Evolutionary conservation across 2,113 vertebrate species (phyloP), one percentile per base, ranked within the genome.

Genomic region (Miniopterus natalensis): DNA sequence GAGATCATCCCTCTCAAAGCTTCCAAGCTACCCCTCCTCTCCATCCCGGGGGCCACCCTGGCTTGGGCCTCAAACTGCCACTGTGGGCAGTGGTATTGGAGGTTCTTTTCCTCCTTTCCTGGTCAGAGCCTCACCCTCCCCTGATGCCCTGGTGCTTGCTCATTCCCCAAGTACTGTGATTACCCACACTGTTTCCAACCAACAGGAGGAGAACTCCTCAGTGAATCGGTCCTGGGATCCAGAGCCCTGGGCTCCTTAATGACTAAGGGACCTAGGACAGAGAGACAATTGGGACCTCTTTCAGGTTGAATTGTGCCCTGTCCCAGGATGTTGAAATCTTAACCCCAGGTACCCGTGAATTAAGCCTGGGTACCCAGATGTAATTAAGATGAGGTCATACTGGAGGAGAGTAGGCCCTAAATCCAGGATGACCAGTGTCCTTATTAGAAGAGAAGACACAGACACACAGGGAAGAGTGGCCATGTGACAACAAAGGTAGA

Each of bases 41-140:
- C 25, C 42, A 27, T 17, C 23, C 29, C 0, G 4, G 55, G 55
- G 55, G 13, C 78, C 15, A 5, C 55, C 51, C 29, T 15, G 15
- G 51, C 79, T 92, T 47, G 14, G 70, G 45, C 66, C 53, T 85
- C 20, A 2, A 9, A 9, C 36, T 53, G 65, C 75, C 31, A 18
- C 68, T 5, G 1, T 31, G 36, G 23, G 18, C 36, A 0, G 0
- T 8, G 18, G 18, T 17, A 23, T 84, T 63, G 5, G 11, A 3
- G 2, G 2, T 11, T 68, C 23, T 25, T 53, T 12, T 40, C 13
- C 45, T 78, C 51, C 29, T 47, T 83, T 77, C 40, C 51, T 70
- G 83, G 8, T 84, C 88, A 65, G 13, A 27, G 27, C 23, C n/a
- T 75, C 8, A 15, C 7, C 7, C 10, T 68, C 31, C 31, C 20